Evolutionary conservation across 2,888 invertebrate genomes (phyloP).

Genomic region (Hanleya hanleyi): DNA sequence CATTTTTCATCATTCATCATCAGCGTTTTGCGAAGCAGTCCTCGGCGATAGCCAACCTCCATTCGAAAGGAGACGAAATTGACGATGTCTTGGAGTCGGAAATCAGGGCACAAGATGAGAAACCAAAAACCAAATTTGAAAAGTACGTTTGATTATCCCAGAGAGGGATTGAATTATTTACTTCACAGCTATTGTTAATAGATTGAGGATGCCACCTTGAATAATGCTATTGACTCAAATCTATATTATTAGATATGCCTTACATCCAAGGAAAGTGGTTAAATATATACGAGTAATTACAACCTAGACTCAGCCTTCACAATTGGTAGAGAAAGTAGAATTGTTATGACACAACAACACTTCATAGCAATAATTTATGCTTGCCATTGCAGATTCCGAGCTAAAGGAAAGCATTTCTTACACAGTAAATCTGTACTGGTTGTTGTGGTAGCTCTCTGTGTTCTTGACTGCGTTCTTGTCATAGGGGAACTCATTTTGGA

Average conservation of each 20-base stretch:
- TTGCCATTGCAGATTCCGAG: slow-evolving; percentile 47
- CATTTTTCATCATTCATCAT: no score
- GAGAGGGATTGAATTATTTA: no score
- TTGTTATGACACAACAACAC: no score
- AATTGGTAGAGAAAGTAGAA: no score
- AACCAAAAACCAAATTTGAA: background rate
- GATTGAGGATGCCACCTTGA: no score
- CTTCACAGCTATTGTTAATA: no score
- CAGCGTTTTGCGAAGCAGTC: slow-evolving; percentile 3
- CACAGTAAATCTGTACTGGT: slow-evolving; percentile 62
- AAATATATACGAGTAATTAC: background rate
- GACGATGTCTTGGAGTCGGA: background rate
- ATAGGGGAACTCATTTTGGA: slow-evolving; percentile 65
- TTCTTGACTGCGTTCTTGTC: slow-evolving; percentile 61
- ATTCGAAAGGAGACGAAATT: background rate
- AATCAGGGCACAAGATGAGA: background rate
- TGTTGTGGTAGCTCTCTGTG: slow-evolving; percentile 59
- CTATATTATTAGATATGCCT: no score
- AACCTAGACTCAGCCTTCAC: background rate
- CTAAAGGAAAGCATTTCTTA: slow-evolving; percentile 55
- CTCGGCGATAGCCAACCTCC: background rate
- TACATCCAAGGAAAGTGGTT: background rate
- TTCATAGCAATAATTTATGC: no score
- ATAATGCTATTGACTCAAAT: no score
- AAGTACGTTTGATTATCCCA: no score